Conservation (phyloP, 2,797 vertebrate genomes). For the Chloroceryle inda region DNA sequence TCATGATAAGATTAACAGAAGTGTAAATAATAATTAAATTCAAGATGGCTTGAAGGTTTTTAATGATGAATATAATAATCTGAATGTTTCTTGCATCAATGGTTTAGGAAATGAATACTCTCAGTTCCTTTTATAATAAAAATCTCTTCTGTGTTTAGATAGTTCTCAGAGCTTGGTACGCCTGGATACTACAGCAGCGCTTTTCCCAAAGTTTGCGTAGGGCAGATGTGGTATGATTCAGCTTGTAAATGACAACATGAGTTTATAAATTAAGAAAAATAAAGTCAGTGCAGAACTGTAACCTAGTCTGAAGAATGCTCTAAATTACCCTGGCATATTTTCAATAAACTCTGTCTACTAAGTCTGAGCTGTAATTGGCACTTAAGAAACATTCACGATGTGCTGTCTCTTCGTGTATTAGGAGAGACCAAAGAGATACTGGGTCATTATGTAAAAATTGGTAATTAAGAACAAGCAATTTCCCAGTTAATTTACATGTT, state of each 20-base stretch:
- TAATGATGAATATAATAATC: neutral
- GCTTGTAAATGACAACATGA: neutral
- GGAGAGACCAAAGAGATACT: slow-evolving; percentile 58
- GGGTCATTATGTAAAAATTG: slow-evolving; percentile 73
- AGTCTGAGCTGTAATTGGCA: slow-evolving; percentile 64
- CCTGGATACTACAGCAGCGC: neutral
- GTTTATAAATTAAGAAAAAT: neutral
- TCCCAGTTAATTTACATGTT: slow-evolving; percentile 73
- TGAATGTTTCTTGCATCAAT: neutral
- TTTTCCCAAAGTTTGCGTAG: neutral
- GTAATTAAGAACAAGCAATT: slow-evolving; percentile 72
- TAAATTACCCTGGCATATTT: neutral
- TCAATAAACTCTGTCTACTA: slow-evolving; percentile 13
- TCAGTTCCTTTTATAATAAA: neutral
- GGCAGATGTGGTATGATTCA: neutral
- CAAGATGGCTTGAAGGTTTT: neutral
- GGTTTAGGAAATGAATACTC: neutral
- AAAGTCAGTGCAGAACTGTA: neutral
- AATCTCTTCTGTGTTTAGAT: neutral
- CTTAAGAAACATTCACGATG: slow-evolving; percentile 59
- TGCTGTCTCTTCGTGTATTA: slow-evolving; percentile 45
- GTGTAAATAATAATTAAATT: slow-evolving; percentile 36
- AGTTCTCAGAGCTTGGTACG: neutral
- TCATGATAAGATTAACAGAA: neutral
- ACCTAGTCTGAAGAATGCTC: neutral